Conservation (phyloP, 2,797 vertebrate species). For the Astyanax mexicanus region DNA sequence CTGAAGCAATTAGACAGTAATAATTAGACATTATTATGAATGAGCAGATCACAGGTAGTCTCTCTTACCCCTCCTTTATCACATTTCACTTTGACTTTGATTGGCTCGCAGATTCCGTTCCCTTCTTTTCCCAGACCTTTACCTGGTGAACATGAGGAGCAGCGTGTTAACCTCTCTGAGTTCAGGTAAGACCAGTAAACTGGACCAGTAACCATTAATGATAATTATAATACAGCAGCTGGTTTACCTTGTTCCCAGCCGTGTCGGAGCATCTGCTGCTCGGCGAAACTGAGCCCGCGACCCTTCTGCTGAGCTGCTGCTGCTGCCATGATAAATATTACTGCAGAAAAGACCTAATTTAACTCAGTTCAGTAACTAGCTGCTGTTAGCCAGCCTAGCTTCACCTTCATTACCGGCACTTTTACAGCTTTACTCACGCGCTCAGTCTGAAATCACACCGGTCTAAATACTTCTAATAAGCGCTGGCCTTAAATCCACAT, state of each 20-base stretch:
- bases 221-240: no score
- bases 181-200: background rate
- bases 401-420: background rate
- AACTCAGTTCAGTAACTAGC: no score
- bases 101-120: constrained; percentile 87
- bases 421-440: background rate
- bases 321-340: constrained; percentile 67
- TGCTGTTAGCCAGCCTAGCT: background rate
- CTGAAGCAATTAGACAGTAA: no score
- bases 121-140: constrained; percentile 87
- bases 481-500: background rate
- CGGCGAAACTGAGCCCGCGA: constrained; percentile 74
- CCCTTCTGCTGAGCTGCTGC: constrained; percentile 62
- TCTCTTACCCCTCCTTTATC: constrained; percentile 86
- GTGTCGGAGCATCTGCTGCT: constrained; percentile 76
- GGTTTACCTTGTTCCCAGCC: constrained; percentile 81
- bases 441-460: background rate
- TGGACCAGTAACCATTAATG: background rate
- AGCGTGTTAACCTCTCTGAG: background rate
- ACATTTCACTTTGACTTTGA: constrained; percentile 91
- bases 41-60: background rate
- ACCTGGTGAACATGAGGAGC: constrained; percentile 70
- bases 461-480: background rate
- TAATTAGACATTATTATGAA: background rate
- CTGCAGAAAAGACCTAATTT: background rate